phyloP scores from a whole-genome alignment of 2,888 invertebrate genomes.

The Apotomis turbidana region DNA sequence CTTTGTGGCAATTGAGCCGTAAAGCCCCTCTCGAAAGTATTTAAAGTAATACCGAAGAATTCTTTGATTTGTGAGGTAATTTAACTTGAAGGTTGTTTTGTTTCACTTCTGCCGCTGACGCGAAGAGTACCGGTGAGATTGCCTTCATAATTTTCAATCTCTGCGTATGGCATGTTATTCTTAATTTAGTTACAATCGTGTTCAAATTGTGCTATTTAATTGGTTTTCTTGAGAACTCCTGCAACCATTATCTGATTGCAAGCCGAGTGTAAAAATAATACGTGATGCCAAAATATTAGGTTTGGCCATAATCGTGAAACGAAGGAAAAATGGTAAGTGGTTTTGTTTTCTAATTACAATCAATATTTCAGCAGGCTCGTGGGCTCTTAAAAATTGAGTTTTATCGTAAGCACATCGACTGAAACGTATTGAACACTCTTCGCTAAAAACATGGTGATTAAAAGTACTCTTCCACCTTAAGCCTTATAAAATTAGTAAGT shows the following conservation, averaged over 20 bases:
- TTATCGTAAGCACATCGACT: too few species aligned
- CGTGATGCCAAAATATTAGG: not conserved
- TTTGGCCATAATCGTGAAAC: not conserved
- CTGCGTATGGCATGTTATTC: conserved; percentile 24
- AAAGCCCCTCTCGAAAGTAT: conserved; percentile 29
- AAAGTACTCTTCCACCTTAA: too few species aligned
- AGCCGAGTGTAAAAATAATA: not conserved
- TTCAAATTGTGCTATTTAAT: not conserved
- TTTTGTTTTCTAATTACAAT: not conserved
- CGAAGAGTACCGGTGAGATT: conserved; percentile 37
- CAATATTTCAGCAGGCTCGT: too few species aligned
- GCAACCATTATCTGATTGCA: conserved; percentile 11
- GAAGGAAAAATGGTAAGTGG: not conserved
- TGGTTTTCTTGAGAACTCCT: conserved; percentile 8
- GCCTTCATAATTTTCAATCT: conserved; percentile 34
- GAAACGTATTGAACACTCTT: too few species aligned
- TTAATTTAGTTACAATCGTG: conserved; percentile 26
- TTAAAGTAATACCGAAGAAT: conserved; percentile 33
- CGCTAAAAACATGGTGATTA: too few species aligned
- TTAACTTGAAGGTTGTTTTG: conserved; percentile 52
- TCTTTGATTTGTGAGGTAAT: conserved; percentile 54
- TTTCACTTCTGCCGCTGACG: conserved; percentile 51
- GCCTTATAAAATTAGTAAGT: too few species aligned
- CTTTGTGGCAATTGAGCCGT: conserved; percentile 26
- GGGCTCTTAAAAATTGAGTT: too few species aligned